These are phyloP conservation scores for Nothobranchius furzeri DNA, from an alignment of 2,113 vertebrate species.

Conservation along the genomic window DNA sequence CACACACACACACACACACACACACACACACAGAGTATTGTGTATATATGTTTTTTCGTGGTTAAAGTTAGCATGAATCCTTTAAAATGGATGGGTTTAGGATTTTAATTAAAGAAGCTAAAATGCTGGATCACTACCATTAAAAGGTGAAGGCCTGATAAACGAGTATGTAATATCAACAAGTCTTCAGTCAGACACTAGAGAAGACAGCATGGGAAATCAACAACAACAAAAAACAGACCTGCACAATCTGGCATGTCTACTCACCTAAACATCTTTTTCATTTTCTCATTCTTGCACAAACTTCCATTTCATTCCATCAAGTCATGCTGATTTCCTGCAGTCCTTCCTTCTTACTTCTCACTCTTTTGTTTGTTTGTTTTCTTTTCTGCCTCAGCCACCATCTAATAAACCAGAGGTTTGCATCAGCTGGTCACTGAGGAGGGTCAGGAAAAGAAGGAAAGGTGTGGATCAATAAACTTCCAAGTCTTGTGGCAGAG, in stretches of 20 bases:
- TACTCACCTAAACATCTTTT: neutral
- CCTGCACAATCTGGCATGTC: neutral
- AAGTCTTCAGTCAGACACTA: too few relatives aligned
- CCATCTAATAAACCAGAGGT: constrained; percentile 26
- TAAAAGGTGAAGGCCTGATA: too few relatives aligned
- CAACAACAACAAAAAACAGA: neutral
- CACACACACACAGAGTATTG: neutral
- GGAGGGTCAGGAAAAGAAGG: constrained; percentile 25
- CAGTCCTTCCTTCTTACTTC: neutral
- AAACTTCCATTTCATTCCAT: constrained; percentile 18
- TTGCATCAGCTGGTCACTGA: constrained; percentile 44
- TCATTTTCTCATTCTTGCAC: constrained; percentile 8
- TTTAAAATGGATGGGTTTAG: neutral
- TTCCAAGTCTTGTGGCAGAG: constrained; percentile 51
- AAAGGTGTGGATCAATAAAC: constrained; percentile 64
- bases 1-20: neutral
- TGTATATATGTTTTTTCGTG: neutral
- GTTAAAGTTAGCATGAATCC: neutral
- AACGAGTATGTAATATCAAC: too few relatives aligned
- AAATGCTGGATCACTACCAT: too few relatives aligned
- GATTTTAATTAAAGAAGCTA: neutral
- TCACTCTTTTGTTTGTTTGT: neutral
- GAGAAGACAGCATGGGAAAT: too few relatives aligned
- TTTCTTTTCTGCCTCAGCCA: constrained; percentile 7
- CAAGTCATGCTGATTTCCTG: constrained; percentile 15